Evolutionary conservation across 2,797 vertebrate genomes (phyloP).

Genomic region (Etheostoma nigrum): DNA sequence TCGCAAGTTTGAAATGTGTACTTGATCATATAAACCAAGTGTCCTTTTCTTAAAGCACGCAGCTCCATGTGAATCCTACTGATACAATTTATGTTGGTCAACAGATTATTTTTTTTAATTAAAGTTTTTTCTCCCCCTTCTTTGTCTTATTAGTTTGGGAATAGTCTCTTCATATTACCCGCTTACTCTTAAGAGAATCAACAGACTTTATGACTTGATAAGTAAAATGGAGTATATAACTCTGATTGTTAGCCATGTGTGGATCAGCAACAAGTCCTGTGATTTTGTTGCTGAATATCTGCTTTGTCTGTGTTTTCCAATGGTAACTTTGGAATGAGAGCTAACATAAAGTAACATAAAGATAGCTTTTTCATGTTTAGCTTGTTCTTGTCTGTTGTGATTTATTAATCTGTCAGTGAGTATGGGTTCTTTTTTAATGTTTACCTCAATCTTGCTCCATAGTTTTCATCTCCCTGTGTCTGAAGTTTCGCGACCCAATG

Average conservation of each 20-base stretch:
- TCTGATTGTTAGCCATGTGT: constrained; percentile 40
- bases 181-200: not conserved
- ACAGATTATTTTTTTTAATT: not conserved
- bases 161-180: not conserved
- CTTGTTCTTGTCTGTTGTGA: constrained; percentile 12
- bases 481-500: constrained; percentile 81
- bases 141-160: not conserved
- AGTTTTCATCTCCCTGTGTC: constrained; percentile 67
- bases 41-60: not conserved
- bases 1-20: constrained; percentile 4
- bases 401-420: not conserved
- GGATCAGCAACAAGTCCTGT: constrained; percentile 63
- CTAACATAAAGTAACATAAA: not conserved
- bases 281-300: constrained; percentile 57
- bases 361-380: constrained; percentile 14
- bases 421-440: constrained; percentile 15
- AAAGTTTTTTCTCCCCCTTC: not conserved
- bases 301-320: constrained; percentile 59
- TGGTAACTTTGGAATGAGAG: constrained; percentile 14
- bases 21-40: not conserved
- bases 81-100: not conserved
- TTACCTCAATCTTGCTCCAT: constrained; percentile 40
- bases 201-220: not conserved
- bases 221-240: constrained; percentile 9
- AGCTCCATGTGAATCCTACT: not conserved